Base-by-base conservation (phyloP, 1,140 invertebrate species). In the Triops longicaudatus region DNA sequence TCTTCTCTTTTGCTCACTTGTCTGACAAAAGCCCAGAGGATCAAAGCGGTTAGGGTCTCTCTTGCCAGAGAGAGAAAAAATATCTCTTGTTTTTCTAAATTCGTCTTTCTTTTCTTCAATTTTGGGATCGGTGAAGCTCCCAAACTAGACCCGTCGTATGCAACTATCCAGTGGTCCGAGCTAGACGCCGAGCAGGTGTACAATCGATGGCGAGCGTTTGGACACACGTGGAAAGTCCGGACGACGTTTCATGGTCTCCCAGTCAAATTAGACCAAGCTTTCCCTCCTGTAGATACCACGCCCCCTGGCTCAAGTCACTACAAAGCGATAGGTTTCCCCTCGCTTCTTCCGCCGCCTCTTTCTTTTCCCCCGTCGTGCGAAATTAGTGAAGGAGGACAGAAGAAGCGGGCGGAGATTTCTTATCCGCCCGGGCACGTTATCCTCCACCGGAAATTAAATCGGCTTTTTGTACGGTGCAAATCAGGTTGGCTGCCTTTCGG, bases 171-270 rank as follows among this genome's bases (percentile, higher is more conserved):
- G 17, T 83, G 82, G 82, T 71, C 77, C 5, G 72, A 63, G 17
- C 77, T 79, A 43, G 79, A 14, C 22, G 78, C 81, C 7, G 1
- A 43, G 12, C 42, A 81, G 74, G 75, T 83, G 11, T 83, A 82
- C 76, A 82, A 82, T 79, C 77, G 81, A 43, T 82, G 80, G 77
- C 74, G 81, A 1, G 82, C 79, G 10, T 31, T 82, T 4, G 73
- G 41, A 73, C 81, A 80, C 9, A 73, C 77, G 1, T 79, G 74
- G 74, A 80, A 80, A 75, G 75, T 83, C 7, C 74, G 28, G 9
- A 82, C 81, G 12, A 71, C 31, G 10, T 83, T 80, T 73, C 78
- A 81, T 11, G 80, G 79, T 3, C 72, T 73, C 10, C 73, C 74
- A 76, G 79, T 83, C 11, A 81, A 80, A 77, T 77, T 83, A 27